Evolutionary conservation across 1,140 invertebrate genomes (phyloP), one percentile per base, ranked within the genome.

Genomic region (Drosophila bocki): DNA sequence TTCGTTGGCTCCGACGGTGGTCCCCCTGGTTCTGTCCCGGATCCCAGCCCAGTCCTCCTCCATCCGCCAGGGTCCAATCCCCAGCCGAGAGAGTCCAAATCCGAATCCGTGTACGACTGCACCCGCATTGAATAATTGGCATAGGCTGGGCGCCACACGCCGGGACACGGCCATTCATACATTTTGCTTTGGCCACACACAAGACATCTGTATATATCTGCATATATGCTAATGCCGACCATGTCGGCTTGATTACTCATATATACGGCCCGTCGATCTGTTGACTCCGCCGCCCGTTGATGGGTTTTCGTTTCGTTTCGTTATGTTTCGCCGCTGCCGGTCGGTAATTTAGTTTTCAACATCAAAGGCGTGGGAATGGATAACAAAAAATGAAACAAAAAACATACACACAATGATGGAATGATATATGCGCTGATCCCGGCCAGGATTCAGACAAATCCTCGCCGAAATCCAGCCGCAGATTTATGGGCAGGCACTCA

Each of bases 81-180:
- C 54, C 54, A 45, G 61, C 50, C 39, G 11, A 54, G 39, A 47
- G 26, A 50, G 41, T 67, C 57, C 62, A 22, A 42, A 37, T 41
- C 50, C 60, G 62, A 69, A 76, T 48, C 50, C 69, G 63, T 75
- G 63, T 75, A 48, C 85, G 85, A 78, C 85, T 80, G 82, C 85
- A 91, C 85, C 81, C 85, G 81, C 85, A 82, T 75, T 85, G 85
- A 90, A 90, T 90, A 90, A 90, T 90, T 90, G 85, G 54, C 85
- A 90, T 74, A 82, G 85, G 85, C 78, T 90, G 86, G 85, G 85
- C 85, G 84, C 83, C 84, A 87, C 86, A 90, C 85, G 77, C 62
- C 61, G 72, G 77, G 65, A 77, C 79, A 53, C 33, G 67, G 67
- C 63, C 67, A 70, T 70, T 70, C 48, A 70, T 70, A 70, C 62